Percentiles rank a stretch among this genome's conserved stretches.
These are phyloP conservation scores for Virgularia gustaviana DNA, from an alignment of 92 coral and sea anemone species.

Conservation along the genomic window DNA sequence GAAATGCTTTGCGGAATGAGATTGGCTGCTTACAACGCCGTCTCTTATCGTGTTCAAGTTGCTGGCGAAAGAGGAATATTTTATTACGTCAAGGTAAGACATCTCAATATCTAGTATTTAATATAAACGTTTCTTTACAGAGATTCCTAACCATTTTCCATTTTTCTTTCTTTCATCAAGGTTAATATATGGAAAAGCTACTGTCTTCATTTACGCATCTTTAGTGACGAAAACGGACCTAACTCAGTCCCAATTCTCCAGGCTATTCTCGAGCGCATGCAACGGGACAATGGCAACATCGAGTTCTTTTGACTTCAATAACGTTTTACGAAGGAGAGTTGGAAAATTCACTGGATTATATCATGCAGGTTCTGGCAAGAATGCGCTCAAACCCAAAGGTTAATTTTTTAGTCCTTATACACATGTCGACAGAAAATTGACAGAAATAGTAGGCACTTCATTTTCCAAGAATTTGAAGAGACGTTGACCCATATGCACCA, in stretches of 20 bases:
- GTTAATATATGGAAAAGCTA: conserved; percentile 24
- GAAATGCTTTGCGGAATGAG: conserved; percentile 25
- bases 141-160: no score
- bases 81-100: conserved; percentile 29
- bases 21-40: conserved; percentile 18
- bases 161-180: conserved; percentile 6
- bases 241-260: conserved; percentile 9
- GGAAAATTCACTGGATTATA: not conserved
- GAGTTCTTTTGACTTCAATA: conserved; percentile 8
- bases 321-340: not conserved
- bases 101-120: not conserved
- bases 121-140: not conserved
- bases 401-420: no score
- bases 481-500: no score
- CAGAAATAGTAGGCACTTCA: no score
- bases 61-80: conserved; percentile 20
- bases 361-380: not conserved
- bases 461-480: no score
- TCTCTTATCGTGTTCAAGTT: conserved; percentile 23
- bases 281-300: conserved; percentile 33
- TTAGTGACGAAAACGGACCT: conserved; percentile 11
- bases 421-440: no score
- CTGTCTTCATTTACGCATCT: conserved; percentile 30
- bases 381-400: no score
- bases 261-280: conserved; percentile 28